phyloP scores from a whole-genome alignment of 2,888 invertebrate genomes.

The Drosophila diplacantha region DNA sequence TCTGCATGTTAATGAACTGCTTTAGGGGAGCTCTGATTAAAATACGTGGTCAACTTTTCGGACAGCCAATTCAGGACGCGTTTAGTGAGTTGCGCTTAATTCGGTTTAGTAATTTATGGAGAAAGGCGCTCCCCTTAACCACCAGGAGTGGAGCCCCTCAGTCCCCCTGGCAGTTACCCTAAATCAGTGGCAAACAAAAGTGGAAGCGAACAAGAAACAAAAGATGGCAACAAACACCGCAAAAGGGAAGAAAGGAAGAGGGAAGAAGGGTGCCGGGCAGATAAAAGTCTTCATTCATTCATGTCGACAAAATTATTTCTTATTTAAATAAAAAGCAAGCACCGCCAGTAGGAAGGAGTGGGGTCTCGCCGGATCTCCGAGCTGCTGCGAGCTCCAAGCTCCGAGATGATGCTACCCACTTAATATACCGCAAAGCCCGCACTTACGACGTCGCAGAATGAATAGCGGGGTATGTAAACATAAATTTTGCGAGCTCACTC shows the following conservation, averaged over 20 bases:
- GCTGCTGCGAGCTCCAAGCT: conserved; percentile 27
- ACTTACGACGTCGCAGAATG: conserved; percentile 65
- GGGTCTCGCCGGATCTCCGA: background rate
- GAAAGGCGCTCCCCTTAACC: conserved; percentile 42
- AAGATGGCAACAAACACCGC: conserved; percentile 32
- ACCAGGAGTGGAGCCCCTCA: background rate
- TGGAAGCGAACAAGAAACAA: conserved; percentile 43
- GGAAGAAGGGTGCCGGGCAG: conserved; percentile 49
- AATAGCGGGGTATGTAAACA: conserved; percentile 72
- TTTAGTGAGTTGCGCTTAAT: conserved; percentile 73
- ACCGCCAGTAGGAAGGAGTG: conserved; percentile 21
- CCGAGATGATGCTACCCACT: conserved; percentile 64
- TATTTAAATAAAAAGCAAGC: conserved; percentile 72
- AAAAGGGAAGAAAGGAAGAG: background rate
- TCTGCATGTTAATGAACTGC: conserved; percentile 64
- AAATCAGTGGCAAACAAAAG: conserved; percentile 39
- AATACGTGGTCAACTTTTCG: conserved; percentile 73
- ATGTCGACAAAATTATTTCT: conserved; percentile 74
- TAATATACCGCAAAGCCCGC: conserved; percentile 72
- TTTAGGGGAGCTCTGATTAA: conserved; percentile 61
- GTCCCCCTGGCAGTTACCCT: conserved; percentile 22
- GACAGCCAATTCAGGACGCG: conserved; percentile 68
- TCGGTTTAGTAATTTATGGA: conserved; percentile 72
- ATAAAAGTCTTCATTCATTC: conserved; percentile 74
- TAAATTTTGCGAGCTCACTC: conserved; percentile 70